Base-by-base conservation (phyloP, 2,888 invertebrate genomes). In the Drosophila mimetica region DNA sequence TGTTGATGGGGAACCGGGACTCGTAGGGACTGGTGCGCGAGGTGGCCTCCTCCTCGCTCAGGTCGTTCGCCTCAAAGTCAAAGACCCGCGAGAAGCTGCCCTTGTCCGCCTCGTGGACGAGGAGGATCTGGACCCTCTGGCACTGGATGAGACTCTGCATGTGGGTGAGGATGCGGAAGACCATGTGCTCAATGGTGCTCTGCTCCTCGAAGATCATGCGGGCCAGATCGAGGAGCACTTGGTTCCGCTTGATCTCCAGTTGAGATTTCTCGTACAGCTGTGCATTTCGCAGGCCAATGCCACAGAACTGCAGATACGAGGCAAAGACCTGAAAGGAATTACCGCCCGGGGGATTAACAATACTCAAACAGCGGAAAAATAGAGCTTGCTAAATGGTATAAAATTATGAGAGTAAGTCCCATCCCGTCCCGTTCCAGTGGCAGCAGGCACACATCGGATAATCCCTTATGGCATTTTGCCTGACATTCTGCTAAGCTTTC, bases 161-260 rank as follows among this genome's bases (percentile, higher is more conserved):
- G 92, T 98, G 98, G 63, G 97, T 95, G 90, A 98, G 93, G 92
- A 98, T 98, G 92, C 98, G 94, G 87, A 97, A 94, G 69, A 98
- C 97, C 94, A 98, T 96, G 92, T 97, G 97, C 90, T 98, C 98
- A 87, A 98, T 96, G 88, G 98, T 98, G 92, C 97, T 97, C 92
- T 98, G 98, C 92, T 98, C 98, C 91, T 98, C 97, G 91, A 98
- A 98, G 87, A 98, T 97, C 96, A 98, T 98, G 86, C 97, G 93
- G n/a, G 98, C 98, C 90, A 98, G 93, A 92, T 97, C 97, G 79
- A 98, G 93, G 63, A 98, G 93, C 76, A 98, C 97, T 94, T 98
- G 98, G 92, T 98, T 98, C 85, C 98, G 93, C 92, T 97, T 98
- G 81, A 98, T 97, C 93, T 98, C 98, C 90, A 98, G 93, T 92